These are phyloP conservation scores for Deroptyus accipitrinus DNA, from an alignment of 2,113 vertebrate species.

Conservation along the genomic window DNA sequence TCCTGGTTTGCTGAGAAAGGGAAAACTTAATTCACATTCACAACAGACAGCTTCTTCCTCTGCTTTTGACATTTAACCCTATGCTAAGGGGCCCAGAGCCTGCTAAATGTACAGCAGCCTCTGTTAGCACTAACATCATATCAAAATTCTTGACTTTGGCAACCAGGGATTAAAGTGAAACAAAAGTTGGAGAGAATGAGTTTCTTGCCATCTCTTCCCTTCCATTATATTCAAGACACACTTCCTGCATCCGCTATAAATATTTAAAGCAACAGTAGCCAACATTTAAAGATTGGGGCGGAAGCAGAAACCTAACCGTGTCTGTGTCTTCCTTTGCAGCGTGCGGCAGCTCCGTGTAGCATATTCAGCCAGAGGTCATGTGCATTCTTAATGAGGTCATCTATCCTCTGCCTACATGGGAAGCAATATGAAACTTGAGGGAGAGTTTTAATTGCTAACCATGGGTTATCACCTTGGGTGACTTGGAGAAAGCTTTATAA, in stretches of 20 bases:
- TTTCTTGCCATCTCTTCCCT: neutral
- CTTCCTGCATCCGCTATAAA: conserved; percentile 69
- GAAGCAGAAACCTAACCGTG: conserved; percentile 51
- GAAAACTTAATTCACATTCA: conserved; percentile 39
- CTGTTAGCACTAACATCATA: neutral
- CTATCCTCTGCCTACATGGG: neutral
- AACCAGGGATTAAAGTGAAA: conserved; percentile 53
- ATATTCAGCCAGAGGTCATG: conserved; percentile 30
- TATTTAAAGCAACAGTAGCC: conserved; percentile 71
- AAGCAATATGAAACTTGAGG: neutral
- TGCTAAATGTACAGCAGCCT: neutral
- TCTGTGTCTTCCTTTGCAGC: neutral
- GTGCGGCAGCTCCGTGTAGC: neutral
- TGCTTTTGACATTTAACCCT: conserved; percentile 60
- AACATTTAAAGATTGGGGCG: conserved; percentile 31
- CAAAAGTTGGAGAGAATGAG: neutral
- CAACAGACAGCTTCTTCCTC: conserved; percentile 30
- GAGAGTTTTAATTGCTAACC: neutral
- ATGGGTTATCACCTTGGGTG: neutral
- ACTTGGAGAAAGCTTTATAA: neutral
- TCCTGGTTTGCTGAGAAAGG: neutral
- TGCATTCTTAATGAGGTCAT: conserved; percentile 38
- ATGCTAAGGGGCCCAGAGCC: conserved; percentile 28
- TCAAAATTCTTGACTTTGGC: conserved; percentile 56
- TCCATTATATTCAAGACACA: conserved; percentile 47